Percentiles rank a stretch among this genome's conserved stretches.
phyloP scores from a whole-genome alignment of 2,888 invertebrate genomes.

The Pyrrhopygopsis socrates region DNA sequence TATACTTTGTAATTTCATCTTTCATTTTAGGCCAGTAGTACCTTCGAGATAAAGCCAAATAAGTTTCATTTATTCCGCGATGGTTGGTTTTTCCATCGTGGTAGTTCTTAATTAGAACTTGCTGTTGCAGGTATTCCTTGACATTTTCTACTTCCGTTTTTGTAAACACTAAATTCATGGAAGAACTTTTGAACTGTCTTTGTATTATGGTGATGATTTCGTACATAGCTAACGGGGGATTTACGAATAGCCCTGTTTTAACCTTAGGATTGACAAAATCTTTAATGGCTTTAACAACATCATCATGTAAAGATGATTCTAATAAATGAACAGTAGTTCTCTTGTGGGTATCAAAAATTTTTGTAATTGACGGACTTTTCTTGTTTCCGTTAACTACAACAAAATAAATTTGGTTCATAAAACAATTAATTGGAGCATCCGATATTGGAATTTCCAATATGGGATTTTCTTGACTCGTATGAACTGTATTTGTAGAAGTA shows the following conservation, averaged over 20 bases:
- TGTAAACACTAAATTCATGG: conserved; percentile 48
- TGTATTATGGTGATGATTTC: conserved; percentile 34
- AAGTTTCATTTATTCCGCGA: too few species aligned
- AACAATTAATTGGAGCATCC: conserved; percentile 42
- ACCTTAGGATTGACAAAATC: conserved; percentile 18
- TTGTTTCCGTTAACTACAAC: neutral
- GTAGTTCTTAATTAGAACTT: too few species aligned
- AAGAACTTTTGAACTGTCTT: conserved; percentile 35
- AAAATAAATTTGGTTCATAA: neutral
- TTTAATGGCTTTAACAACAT: conserved; percentile 15
- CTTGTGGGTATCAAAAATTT: conserved; percentile 12
- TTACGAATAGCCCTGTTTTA: conserved; percentile 7
- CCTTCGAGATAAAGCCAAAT: too few species aligned
- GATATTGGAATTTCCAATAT: conserved; percentile 51
- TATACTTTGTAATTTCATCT: too few species aligned
- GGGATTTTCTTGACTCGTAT: conserved; percentile 33
- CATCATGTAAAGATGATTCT: neutral
- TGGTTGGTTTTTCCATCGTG: too few species aligned
- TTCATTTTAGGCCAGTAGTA: too few species aligned
- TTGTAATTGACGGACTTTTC: conserved; percentile 3
- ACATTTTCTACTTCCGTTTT: conserved; percentile 39
- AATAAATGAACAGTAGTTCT: neutral
- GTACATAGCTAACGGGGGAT: conserved; percentile 7
- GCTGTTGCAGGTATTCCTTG: conserved; percentile 43
- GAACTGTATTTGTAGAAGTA: neutral